Conservation (phyloP, 2,113 vertebrate genomes). For the Rhynchomys soricoides region DNA sequence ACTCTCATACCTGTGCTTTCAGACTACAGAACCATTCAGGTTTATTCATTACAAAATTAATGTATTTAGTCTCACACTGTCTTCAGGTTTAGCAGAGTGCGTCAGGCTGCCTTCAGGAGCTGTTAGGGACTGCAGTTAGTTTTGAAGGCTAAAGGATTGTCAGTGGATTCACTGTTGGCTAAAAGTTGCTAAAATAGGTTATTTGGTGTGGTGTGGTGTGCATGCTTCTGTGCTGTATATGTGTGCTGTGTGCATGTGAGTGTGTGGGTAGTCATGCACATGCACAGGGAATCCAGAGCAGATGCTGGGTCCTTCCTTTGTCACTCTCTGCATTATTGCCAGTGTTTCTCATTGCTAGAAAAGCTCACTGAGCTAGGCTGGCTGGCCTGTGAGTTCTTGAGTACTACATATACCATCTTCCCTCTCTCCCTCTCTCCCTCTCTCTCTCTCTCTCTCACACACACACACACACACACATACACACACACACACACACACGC, state of each 20-base stretch:
- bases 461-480: too few relatives aligned
- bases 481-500: background rate
- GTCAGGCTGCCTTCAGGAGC: background rate
- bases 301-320: background rate
- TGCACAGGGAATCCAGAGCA: background rate
- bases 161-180: background rate
- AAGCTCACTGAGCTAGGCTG: background rate
- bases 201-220: background rate
- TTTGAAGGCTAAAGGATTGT: background rate
- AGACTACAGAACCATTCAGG: background rate
- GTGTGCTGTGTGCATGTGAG: background rate
- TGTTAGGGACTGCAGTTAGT: background rate
- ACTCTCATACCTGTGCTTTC: conserved; percentile 12
- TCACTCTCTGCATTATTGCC: background rate
- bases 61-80: background rate
- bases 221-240: background rate
- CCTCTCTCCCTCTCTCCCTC: too few relatives aligned
- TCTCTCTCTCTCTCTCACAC: too few relatives aligned
- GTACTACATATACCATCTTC: too few relatives aligned
- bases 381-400: background rate
- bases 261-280: background rate
- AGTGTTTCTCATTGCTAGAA: background rate
- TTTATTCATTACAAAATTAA: background rate
- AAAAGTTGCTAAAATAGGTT: background rate
- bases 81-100: background rate